Evolutionary conservation across 2,888 invertebrate species (phyloP).

Genomic region (Agonopterix arenella): DNA sequence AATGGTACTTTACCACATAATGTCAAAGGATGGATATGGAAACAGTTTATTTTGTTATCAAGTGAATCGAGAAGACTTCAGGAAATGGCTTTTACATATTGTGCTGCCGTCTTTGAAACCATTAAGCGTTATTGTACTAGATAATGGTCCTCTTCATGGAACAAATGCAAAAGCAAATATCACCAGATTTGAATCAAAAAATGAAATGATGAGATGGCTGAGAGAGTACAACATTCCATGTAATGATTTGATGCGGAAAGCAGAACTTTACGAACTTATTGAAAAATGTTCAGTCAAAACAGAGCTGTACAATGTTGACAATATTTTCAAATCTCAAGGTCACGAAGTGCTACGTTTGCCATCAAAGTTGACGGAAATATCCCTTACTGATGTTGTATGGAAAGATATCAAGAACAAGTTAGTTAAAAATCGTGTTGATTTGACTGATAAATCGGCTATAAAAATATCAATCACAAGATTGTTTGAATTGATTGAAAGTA

Average conservation of each 20-base stretch:
- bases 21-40: conserved; percentile 25
- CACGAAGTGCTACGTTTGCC: conserved; percentile 40
- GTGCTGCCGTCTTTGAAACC: conserved; percentile 24
- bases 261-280: conserved; percentile 38
- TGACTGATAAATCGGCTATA: too few relatives aligned
- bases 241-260: conserved; percentile 29
- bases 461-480: too few relatives aligned
- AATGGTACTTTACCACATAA: conserved; percentile 26
- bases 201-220: conserved; percentile 38
- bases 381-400: conserved; percentile 38
- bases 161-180: conserved; percentile 17
- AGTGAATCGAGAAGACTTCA: conserved; percentile 19
- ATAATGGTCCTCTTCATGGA: conserved; percentile 29
- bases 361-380: conserved; percentile 27
- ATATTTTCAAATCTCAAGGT: conserved; percentile 34
- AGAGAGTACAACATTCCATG: conserved; percentile 36
- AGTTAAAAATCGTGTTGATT: not conserved
- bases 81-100: conserved; percentile 42
- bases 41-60: conserved; percentile 24
- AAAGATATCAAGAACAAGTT: conserved; percentile 7
- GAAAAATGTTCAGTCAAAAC: conserved; percentile 18
- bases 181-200: conserved; percentile 35
- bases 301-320: conserved; percentile 25
- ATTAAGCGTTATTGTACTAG: conserved; percentile 35
- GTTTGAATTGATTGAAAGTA: too few relatives aligned